These are phyloP conservation scores for Otocyon megalotis DNA, from an alignment of 2,113 vertebrate genomes.

Conservation along the genomic window DNA sequence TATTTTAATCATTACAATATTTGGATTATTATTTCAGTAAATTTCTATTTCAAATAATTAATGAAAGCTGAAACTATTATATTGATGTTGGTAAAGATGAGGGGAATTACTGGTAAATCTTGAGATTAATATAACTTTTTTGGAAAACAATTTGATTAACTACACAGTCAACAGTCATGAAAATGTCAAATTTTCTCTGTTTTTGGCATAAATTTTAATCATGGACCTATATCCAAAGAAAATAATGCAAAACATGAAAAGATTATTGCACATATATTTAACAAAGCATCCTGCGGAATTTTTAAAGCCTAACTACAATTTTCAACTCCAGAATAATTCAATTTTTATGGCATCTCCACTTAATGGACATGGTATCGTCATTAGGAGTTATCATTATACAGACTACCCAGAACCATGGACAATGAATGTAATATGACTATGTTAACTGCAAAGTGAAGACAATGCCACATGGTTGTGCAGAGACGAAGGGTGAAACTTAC, in stretches of 20 bases:
- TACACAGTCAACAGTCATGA: background rate
- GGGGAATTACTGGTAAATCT: constrained; percentile 36
- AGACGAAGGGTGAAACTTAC: constrained; percentile 5
- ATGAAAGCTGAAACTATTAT: constrained; percentile 40
- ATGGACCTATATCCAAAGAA: constrained; percentile 31
- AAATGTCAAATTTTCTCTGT: constrained; percentile 40
- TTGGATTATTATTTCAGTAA: constrained; percentile 32
- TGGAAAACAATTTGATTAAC: background rate
- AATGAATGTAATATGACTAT: background rate
- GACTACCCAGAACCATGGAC: background rate
- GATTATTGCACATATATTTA: background rate
- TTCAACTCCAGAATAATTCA: constrained; percentile 45
- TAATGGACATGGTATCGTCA: background rate
- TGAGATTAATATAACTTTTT: constrained; percentile 7
- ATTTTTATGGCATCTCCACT: constrained; percentile 7
- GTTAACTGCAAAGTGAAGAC: constrained; percentile 27
- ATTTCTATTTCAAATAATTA: constrained; percentile 9
- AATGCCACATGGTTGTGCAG: background rate
- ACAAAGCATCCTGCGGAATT: background rate
- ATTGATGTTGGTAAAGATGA: background rate
- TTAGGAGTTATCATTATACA: constrained; percentile 56
- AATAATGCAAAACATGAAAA: constrained; percentile 41
- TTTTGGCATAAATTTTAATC: constrained; percentile 39
- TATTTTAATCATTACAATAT: constrained; percentile 1
- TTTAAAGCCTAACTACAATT: constrained; percentile 31